A percentile compares a stretch with the other conserved stretches of the same genome.
Conservation (phyloP, 2,888 invertebrate species). For the Tenthredo scrophulariae region DNA sequence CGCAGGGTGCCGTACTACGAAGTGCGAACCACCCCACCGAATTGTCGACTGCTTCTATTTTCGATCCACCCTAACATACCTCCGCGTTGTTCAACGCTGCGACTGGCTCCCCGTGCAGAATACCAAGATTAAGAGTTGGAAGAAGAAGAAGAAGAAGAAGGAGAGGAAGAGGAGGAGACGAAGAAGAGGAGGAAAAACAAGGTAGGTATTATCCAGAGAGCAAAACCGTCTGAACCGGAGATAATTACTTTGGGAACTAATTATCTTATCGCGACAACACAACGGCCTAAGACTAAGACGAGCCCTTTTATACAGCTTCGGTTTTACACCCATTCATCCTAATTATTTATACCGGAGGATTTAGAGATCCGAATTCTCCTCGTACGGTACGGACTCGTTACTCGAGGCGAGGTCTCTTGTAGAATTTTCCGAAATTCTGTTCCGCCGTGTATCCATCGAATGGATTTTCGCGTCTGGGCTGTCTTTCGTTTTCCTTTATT, state of each 20-base stretch:
- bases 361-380: not conserved
- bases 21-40: not conserved
- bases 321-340: constrained; percentile 47
- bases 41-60: not conserved
- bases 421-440: too few relatives aligned
- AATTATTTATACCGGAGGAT: not conserved
- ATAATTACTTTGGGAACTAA: constrained; percentile 35
- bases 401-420: too few relatives aligned
- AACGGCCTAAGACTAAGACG: constrained; percentile 53
- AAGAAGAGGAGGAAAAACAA: not conserved
- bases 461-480: too few relatives aligned
- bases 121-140: not conserved
- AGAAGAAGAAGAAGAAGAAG: not conserved
- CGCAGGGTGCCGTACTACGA: not conserved
- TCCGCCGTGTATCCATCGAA: too few relatives aligned
- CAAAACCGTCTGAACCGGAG: not conserved
- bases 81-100: not conserved
- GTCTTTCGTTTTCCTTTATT: not conserved
- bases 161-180: not conserved
- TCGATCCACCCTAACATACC: not conserved
- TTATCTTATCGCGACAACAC: not conserved
- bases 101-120: not conserved
- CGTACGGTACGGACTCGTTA: too few relatives aligned
- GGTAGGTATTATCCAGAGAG: not conserved
- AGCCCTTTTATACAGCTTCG: not conserved